Conservation (phyloP, 1,140 invertebrate genomes). For the Hermetia illucens region DNA sequence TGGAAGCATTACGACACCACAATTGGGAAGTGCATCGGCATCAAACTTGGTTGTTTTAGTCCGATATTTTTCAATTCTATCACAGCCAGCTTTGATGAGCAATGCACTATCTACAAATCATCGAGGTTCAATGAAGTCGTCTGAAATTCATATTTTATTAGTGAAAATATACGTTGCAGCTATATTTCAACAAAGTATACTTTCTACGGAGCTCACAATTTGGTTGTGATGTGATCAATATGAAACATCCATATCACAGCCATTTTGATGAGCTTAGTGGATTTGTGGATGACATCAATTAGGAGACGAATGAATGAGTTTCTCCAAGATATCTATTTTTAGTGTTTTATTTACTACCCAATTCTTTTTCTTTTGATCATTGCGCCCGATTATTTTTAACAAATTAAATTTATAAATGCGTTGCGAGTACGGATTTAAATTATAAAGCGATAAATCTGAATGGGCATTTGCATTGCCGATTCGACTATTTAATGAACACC, state of each 20-base stretch:
- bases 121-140: not conserved
- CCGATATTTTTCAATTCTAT: slow-evolving; percentile 2
- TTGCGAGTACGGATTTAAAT: no score
- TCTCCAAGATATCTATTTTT: no score
- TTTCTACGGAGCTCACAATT: slow-evolving; percentile 4
- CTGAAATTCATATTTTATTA: not conserved
- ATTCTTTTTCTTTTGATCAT: no score
- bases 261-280: slow-evolving; percentile 5
- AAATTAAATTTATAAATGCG: no score
- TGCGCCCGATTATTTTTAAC: no score
- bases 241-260: slow-evolving; percentile 5
- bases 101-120: slow-evolving; percentile 1
- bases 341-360: no score
- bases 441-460: no score
- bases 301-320: no score
- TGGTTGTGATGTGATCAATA: slow-evolving; percentile 2
- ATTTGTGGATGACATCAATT: no score
- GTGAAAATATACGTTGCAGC: not conserved
- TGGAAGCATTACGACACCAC: no score
- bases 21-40: slow-evolving; percentile 4
- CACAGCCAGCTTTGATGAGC: slow-evolving; percentile 9
- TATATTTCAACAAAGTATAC: not conserved
- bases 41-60: slow-evolving; percentile 8
- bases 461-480: no score
- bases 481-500: no score